Base-by-base conservation (phyloP, 2,113 vertebrate species). In the Heliornis fulica region DNA sequence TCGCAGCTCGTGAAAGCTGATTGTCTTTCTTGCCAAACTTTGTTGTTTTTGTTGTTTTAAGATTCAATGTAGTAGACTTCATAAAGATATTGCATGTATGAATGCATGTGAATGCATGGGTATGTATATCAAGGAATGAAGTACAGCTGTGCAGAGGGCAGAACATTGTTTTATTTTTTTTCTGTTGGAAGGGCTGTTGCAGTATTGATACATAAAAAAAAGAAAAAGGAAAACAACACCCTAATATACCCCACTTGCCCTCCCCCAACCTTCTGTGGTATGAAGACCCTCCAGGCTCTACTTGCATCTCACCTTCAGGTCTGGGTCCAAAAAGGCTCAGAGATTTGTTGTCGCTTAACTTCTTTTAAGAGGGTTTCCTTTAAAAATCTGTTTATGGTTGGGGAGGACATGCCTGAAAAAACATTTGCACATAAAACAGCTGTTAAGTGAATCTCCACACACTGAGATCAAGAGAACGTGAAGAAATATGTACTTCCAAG, bases 391-490 rank as follows among this genome's bases (percentile, higher is more conserved):
- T 98, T 98, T 98, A 96, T 97, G 95, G 90, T 93, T 97, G 94
- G 90, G 96, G 97, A 98, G 98, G 98, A 98, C 95, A 61, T 98
- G 98, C 97, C 98, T 99, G 98, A 98, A 98, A 99, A 98, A 98
- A 97, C 97, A 95, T 97, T 98, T 97, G 97, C 97, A 98, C 97
- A 98, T 98, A 97, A 97, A 98, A 98, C 98, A 98, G 97, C 97
- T 98, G 98, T 97, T 98, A 98, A 98, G 98, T 91, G 94, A 98
- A 97, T 98, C 91, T 98, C 91, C 97, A 97, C 98, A 97, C 97
- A 97, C 97, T 97, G 97, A 98, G 97, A 98, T 98, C 97, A 98
- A 97, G 97, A 97, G 97, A 98, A 98, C 87, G 97, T 98, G 97
- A 98, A 98, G 97, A 98, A 98, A 97, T 97, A 97, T 97, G 98